Evolutionary conservation across 2,888 invertebrate genomes (phyloP).

Genomic region (Pecten maximus): DNA sequence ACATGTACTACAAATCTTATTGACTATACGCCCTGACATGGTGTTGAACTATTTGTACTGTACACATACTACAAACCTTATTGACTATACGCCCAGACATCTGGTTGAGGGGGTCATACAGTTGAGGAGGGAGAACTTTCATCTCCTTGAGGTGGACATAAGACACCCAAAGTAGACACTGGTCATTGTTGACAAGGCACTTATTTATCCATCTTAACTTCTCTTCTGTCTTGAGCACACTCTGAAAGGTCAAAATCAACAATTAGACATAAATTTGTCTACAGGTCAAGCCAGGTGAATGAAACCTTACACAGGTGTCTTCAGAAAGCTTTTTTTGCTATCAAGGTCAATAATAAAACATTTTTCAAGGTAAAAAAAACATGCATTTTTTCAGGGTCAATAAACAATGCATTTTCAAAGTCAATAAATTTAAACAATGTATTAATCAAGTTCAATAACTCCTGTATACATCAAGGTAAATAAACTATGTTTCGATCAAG

Average conservation of each 20-base stretch:
- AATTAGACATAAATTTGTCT: not conserved
- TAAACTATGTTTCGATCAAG: not conserved
- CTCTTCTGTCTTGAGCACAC: conserved; percentile 9
- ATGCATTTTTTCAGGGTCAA: too few relatives aligned
- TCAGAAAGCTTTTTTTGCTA: too few relatives aligned
- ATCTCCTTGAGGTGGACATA: conserved; percentile 77
- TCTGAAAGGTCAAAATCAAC: conserved; percentile 34
- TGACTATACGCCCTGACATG: too few relatives aligned
- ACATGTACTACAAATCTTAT: too few relatives aligned
- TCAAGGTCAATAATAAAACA: too few relatives aligned
- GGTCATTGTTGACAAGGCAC: conserved; percentile 55
- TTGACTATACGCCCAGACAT: conserved; percentile 72
- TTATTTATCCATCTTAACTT: conserved; percentile 38
- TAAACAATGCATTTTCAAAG: too few relatives aligned
- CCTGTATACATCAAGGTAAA: too few relatives aligned
- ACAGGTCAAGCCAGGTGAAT: too few relatives aligned
- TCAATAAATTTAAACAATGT: not conserved
- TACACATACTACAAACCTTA: conserved; percentile 66
- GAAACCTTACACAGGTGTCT: too few relatives aligned
- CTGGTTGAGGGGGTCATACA: conserved; percentile 69
- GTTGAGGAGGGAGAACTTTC: conserved; percentile 71
- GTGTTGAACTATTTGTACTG: too few relatives aligned
- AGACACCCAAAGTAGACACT: conserved; percentile 74
- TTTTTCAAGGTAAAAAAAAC: too few relatives aligned
- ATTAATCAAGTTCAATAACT: not conserved